phyloP scores from a whole-genome alignment of 2,888 invertebrate species.

The Agriotes lineatus region DNA sequence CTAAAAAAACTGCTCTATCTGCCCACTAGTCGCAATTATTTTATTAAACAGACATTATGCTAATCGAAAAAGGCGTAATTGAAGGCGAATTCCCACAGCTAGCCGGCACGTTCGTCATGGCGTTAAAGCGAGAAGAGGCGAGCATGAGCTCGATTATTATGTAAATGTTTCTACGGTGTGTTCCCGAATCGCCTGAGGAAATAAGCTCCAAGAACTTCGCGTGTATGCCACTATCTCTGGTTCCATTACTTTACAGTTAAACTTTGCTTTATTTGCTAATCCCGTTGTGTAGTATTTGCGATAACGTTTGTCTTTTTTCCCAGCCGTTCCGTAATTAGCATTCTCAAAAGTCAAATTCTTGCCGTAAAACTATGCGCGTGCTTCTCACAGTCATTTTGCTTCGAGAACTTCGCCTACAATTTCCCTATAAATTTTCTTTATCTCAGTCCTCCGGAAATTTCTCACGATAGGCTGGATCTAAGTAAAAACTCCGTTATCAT shows the following conservation, averaged over 20 bases:
- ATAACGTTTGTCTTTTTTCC: neutral
- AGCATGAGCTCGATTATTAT: conserved; percentile 47
- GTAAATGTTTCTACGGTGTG: conserved; percentile 51
- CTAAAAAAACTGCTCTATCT: conserved; percentile 5
- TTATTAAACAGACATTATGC: conserved; percentile 17
- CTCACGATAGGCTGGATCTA: too few relatives aligned
- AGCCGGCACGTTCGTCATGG: neutral
- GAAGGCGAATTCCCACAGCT: conserved; percentile 9
- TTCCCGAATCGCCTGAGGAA: conserved; percentile 43
- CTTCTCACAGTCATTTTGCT: too few relatives aligned
- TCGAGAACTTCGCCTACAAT: too few relatives aligned
- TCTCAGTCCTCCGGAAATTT: too few relatives aligned
- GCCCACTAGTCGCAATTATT: neutral
- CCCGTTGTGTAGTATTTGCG: conserved; percentile 1
- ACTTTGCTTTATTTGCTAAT: conserved; percentile 1
- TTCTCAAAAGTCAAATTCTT: too few relatives aligned
- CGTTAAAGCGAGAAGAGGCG: conserved; percentile 30
- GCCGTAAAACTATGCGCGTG: too few relatives aligned
- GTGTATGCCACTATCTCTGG: conserved; percentile 27
- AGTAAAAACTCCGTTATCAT: too few relatives aligned
- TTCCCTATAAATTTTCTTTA: too few relatives aligned
- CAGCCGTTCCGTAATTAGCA: too few relatives aligned
- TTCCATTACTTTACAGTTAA: neutral
- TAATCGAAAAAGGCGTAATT: conserved; percentile 8
- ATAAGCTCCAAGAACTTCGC: conserved; percentile 42